Evolutionary conservation across 2,113 vertebrate genomes (phyloP).

Genomic region (Antennarius striatus): DNA sequence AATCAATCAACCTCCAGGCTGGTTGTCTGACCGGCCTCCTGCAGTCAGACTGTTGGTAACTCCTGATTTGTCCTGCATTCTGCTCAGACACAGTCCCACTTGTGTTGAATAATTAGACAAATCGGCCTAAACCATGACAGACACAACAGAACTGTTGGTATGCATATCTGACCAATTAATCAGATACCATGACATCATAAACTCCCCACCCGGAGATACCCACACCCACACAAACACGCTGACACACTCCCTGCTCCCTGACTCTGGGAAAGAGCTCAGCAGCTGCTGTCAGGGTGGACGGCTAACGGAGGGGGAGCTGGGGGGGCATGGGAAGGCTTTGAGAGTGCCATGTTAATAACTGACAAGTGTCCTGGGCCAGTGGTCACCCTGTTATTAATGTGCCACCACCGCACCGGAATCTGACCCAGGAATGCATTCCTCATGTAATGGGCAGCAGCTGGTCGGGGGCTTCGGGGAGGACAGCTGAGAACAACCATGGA

Average conservation of each 20-base stretch:
- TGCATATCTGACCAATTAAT: slow-evolving; percentile 69
- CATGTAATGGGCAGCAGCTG: slow-evolving; percentile 85
- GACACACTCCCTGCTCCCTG: slow-evolving; percentile 59
- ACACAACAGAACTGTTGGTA: slow-evolving; percentile 60
- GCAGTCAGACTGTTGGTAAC: background rate
- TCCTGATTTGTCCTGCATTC: slow-evolving; percentile 16
- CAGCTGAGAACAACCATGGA: slow-evolving; percentile 73
- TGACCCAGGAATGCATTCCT: slow-evolving; percentile 80
- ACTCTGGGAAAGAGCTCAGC: slow-evolving; percentile 64
- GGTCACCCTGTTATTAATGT: slow-evolving; percentile 82
- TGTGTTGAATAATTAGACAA: slow-evolving; percentile 28
- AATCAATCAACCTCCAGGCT: background rate
- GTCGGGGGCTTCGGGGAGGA: slow-evolving; percentile 79
- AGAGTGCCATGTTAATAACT: slow-evolving; percentile 78
- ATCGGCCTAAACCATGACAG: slow-evolving; percentile 37
- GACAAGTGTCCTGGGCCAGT: slow-evolving; percentile 74
- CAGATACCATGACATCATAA: slow-evolving; percentile 62
- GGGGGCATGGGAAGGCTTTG: slow-evolving; percentile 71
- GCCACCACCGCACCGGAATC: slow-evolving; percentile 73
- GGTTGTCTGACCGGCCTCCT: background rate
- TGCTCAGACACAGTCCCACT: slow-evolving; percentile 31
- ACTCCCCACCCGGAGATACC: slow-evolving; percentile 42
- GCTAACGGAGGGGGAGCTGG: slow-evolving; percentile 34
- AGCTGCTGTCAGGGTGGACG: slow-evolving; percentile 67
- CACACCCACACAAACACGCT: slow-evolving; percentile 36